Evolutionary conservation across 1,140 invertebrate genomes (phyloP).

Genomic region (Trichonephila clavipes): DNA sequence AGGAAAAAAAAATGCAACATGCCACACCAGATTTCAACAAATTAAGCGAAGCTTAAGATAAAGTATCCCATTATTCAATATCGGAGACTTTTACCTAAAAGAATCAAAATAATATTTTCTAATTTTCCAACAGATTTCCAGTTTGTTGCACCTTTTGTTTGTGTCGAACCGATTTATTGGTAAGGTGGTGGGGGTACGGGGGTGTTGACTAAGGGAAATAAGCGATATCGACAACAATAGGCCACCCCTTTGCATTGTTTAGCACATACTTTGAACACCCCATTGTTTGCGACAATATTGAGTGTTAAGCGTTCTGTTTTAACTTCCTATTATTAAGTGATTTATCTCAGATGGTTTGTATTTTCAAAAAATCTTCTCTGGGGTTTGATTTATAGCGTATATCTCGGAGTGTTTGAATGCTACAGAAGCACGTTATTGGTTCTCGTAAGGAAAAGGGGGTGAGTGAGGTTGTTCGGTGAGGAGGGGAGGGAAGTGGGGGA

Average conservation of each 20-base stretch:
- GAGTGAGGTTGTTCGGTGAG: not conserved
- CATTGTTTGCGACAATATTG: constrained; percentile 70
- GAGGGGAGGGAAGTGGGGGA: not conserved
- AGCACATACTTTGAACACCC: constrained; percentile 36
- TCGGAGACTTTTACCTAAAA: constrained; percentile 45
- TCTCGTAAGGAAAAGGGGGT: not conserved
- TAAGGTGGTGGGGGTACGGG: not conserved
- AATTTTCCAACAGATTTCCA: constrained; percentile 75
- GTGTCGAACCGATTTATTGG: constrained; percentile 68
- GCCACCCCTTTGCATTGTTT: constrained; percentile 52
- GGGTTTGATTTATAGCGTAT: constrained; percentile 68
- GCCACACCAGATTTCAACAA: constrained; percentile 54
- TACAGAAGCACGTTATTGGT: constrained; percentile 31
- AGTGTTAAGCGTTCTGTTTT: constrained; percentile 69
- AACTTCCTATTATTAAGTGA: constrained; percentile 71
- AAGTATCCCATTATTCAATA: constrained; percentile 63
- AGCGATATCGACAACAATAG: constrained; percentile 70
- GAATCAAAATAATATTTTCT: constrained; percentile 74
- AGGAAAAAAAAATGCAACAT: constrained; percentile 55
- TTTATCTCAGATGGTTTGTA: constrained; percentile 66
- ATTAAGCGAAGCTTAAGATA: constrained; percentile 67
- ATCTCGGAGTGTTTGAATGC: constrained; percentile 30
- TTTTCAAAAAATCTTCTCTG: constrained; percentile 59
- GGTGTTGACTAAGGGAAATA: constrained; percentile 37
- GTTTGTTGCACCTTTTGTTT: constrained; percentile 73